Evolutionary conservation across 2,888 invertebrate species (phyloP), one percentile per base, ranked within the genome.

Genomic region (Oxycera nigricornis): DNA sequence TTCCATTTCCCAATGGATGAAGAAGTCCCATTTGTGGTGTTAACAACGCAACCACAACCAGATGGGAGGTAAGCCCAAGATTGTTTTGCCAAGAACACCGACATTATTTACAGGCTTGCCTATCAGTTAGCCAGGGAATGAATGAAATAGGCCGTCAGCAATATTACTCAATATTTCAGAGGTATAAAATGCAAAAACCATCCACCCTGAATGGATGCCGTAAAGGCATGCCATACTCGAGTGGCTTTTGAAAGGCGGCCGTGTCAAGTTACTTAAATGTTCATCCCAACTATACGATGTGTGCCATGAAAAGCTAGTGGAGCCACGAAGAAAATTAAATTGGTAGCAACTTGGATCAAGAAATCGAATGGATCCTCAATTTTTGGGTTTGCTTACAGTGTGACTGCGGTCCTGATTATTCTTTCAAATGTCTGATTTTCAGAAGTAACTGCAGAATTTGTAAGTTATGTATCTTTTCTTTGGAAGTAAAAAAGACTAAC

Each of bases 81-180:
- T 26, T 39, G 17, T 65, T 65, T 65, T 26, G 39, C 30, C 3
- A 11, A 20, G 6, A 55, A 22, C 6, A 14, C 41, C 14, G 52
- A 50, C 68, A 30, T 70, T 70, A 70, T 70, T 70, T 52, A 70
- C 70, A 20, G 55, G n/a, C n/a, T 28, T 55, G 31, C 55, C 24
- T 70, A 55, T 55, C 70, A 70, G 70, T 35, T 22, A 52, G 9
- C 31, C 35, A 20, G 1, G 39, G 52, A 70, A 31, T 70, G 52
- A 70, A 70, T 55, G 52, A 22, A 70, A 31, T 52, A 70, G 70
- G 31, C 67, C 52, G 30, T 28, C 50, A 31, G 70, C 70, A 55
- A 55, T 52, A 52, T 70, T 70, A 52, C 55, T 70, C 31, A 55
- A 70, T 70, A 70, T 70, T 70, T 70, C 70, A 70, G 67, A 7